These are phyloP conservation scores for Neuroscelio doddi DNA, from an alignment of 2,888 invertebrate genomes.

Conservation along the genomic window DNA sequence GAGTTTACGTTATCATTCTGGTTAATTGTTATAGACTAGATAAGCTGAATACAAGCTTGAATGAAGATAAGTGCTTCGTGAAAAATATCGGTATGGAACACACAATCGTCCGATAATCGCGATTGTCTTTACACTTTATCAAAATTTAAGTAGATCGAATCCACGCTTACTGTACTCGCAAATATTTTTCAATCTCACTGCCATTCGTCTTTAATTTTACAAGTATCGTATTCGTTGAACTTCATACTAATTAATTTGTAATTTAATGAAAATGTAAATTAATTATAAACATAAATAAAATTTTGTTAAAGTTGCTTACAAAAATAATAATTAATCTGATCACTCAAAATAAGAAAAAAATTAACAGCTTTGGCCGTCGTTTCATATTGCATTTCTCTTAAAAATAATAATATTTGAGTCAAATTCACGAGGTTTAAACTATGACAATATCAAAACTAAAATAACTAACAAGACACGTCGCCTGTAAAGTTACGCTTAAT, in stretches of 20 bases:
- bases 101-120: not conserved
- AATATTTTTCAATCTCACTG: too few species aligned
- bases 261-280: too few species aligned
- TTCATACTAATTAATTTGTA: not conserved
- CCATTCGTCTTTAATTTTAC: too few species aligned
- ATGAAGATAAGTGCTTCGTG: constrained; percentile 50
- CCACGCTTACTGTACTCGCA: too few species aligned
- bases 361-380: constrained; percentile 16
- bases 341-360: not conserved
- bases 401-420: too few species aligned
- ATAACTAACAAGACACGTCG: constrained; percentile 2
- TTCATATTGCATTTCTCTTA: constrained; percentile 2
- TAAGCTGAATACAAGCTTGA: constrained; percentile 62
- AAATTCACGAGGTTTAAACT: too few species aligned
- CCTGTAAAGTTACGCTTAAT: not conserved
- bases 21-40: constrained; percentile 63
- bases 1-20: constrained; percentile 43
- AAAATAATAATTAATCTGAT: too few species aligned
- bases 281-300: too few species aligned
- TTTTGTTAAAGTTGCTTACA: too few species aligned
- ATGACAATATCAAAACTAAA: not conserved
- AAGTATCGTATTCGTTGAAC: constrained; percentile 1
- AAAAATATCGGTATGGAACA: constrained; percentile 15
- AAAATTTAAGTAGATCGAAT: too few species aligned
- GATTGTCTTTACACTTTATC: not conserved